Conservation (phyloP, 1,140 invertebrate species). For the Apis dorsata region DNA sequence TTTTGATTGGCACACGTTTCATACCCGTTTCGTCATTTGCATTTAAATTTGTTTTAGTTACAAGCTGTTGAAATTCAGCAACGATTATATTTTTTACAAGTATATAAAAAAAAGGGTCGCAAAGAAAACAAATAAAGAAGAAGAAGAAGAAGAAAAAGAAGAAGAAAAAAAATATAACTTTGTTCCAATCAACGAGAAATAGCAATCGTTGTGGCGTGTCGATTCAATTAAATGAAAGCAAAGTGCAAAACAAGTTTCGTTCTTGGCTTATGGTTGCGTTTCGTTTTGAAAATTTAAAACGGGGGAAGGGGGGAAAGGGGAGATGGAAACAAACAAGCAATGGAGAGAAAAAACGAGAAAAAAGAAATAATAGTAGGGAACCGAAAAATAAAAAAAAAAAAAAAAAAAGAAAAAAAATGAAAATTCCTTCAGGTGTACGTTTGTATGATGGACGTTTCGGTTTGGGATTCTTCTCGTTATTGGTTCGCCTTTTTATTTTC, state of each 20-base stretch:
- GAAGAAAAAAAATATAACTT: slow-evolving; percentile 9
- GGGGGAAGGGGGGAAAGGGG: neutral
- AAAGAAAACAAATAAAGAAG: too few relatives aligned
- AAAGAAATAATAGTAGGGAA: too few relatives aligned
- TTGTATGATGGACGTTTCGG: neutral
- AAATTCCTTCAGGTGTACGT: neutral
- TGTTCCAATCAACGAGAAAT: slow-evolving; percentile 49
- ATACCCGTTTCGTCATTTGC: too few relatives aligned
- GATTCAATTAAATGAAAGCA: slow-evolving; percentile 56
- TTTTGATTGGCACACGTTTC: too few relatives aligned
- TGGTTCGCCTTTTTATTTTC: slow-evolving; percentile 1
- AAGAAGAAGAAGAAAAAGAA: too few relatives aligned
- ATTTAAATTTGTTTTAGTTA: too few relatives aligned
- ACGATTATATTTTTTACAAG: neutral
- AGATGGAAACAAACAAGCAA: slow-evolving; percentile 5
- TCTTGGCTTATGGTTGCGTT: slow-evolving; percentile 28
- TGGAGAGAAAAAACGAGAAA: neutral
- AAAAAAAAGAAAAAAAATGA: neutral
- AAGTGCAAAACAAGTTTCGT: slow-evolving; percentile 54
- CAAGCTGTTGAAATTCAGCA: too few relatives aligned
- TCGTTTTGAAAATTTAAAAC: slow-evolving; percentile 4
- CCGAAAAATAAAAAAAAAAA: neutral
- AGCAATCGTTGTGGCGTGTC: slow-evolving; percentile 46
- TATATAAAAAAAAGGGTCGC: neutral
- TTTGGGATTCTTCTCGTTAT: neutral